Base-by-base conservation (phyloP, 2,888 invertebrate species). In the Dicranocentrus wangi region DNA sequence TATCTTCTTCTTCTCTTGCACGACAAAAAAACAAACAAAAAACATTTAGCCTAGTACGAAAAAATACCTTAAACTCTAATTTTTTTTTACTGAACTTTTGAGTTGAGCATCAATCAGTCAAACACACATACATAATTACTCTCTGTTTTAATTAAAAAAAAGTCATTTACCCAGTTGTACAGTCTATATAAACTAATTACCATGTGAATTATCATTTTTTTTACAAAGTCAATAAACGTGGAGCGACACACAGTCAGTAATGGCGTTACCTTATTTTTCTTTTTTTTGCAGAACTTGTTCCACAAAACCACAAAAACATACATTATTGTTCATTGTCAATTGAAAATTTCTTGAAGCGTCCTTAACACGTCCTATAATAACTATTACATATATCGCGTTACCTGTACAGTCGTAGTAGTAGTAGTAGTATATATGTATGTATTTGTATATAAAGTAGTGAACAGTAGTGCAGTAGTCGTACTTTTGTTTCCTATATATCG, bases 71-170 rank as follows among this genome's bases (percentile, higher is more conserved):
- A n/a, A n/a, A 65, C 43, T 27, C 8, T 66, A 25, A 60, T 28
- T 19, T 21, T 21, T n/a, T n/a, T n/a, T n/a, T 47, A 69, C 71
- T 68, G 72, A 78, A 78, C 71, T 43, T 71, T 25, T 65, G n/a
- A n/a, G 1, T 73, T 79, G 79, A 79, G 79, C 79, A 79, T 42
- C 79, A 79, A 23, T 79, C 79, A 79, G 79, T 79, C 79, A 51
- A 71, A 71, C 19, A 32, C 60, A 28, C 76, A 78, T 25, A 19
- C 51, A 63, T 42, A 55, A 70, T n/a, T n/a, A n/a, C n/a, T n/a
- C n/a, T n/a, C n/a, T n/a, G n/a, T n/a, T n/a, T n/a, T n/a, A n/a
- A n/a, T n/a, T n/a, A n/a, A n/a, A n/a, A n/a, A n/a, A n/a, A n/a
- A n/a, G 17, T 47, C n/a, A 47, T 47, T 47, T n/a, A 17, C 15